A percentile compares a stretch with the other conserved stretches of the same genome.
Evolutionary conservation across 2,113 vertebrate species (phyloP).

Genomic region (Ginglymostoma cirratum): DNA sequence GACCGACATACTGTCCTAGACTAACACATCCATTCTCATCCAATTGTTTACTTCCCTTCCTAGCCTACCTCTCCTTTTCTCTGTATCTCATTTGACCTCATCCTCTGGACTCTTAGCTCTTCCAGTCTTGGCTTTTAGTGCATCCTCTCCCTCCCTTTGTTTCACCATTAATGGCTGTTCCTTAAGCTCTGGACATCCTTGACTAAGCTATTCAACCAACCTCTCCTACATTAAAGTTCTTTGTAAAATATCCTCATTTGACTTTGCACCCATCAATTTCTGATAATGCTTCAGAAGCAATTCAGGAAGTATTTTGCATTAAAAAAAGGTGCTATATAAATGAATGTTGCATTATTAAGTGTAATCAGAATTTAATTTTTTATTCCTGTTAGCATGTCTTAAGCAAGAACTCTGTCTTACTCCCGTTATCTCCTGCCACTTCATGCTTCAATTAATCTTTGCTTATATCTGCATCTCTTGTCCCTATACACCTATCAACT

Average conservation of each 20-base stretch:
- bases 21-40: background rate
- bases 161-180: no score
- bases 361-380: background rate
- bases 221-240: background rate
- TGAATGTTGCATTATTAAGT: background rate
- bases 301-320: background rate
- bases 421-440: background rate
- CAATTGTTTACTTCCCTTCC: background rate
- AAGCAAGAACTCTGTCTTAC: background rate
- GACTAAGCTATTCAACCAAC: background rate
- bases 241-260: background rate
- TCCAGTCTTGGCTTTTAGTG: background rate
- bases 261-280: background rate
- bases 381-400: background rate
- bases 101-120: background rate
- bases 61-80: background rate
- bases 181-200: background rate
- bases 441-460: background rate
- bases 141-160: background rate
- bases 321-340: background rate
- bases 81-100: background rate
- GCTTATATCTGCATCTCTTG: background rate
- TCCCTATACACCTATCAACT: background rate
- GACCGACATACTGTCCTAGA: background rate
- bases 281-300: background rate